Base-by-base conservation (phyloP, 2,113 vertebrate species). In the Neomonachus schauinslandi region DNA sequence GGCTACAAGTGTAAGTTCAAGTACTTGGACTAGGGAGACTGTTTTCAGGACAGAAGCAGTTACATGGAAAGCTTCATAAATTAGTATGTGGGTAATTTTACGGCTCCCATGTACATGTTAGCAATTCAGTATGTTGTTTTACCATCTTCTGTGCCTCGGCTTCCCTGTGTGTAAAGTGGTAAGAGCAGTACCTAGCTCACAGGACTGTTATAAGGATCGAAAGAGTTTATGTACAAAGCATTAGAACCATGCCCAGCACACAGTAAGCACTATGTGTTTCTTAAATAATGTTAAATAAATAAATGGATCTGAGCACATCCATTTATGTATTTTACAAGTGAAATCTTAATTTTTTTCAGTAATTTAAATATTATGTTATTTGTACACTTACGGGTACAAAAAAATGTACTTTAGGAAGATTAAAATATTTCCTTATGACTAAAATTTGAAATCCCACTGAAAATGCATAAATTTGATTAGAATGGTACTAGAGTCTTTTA, bases 381-480 rank as follows among this genome's bases (percentile, higher is more conserved):
- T 77, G 61, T 31, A 77, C 2, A 72, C 15, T 95, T 87, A 12
- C 39, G 28, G 24, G 19, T n/a, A 72, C 15, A 59, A 10, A 10
- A 49, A 95, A 84, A 96, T 72, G 59, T 13, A 86, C 10, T 49
- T 94, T 51, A 83, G 72, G 28, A 76, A 69, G 49, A 88, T 61
- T 59, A 39, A 55, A 55, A 33, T 76, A 83, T 84, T 84, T 72
- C 46, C n/a, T 80, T 84, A 71, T 33, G 42, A 76, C 42, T 82
- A 87, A 95, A 69, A 92, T 83, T 42, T 57, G 65, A 94, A 95
- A 74, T 53, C 55, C 42, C 31, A 71, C n/a, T 49, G 51, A 94
- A 96, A 74, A 97, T 53, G 61, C 49, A 49, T 31, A 81, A 0
- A 39, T 85, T 87, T 59, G 22, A 74, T 76, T 71, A 77, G 57